A percentile compares a stretch with the other conserved stretches of the same genome.
Conservation (phyloP, 2,888 invertebrate species). For the Cheilosia pagana region DNA sequence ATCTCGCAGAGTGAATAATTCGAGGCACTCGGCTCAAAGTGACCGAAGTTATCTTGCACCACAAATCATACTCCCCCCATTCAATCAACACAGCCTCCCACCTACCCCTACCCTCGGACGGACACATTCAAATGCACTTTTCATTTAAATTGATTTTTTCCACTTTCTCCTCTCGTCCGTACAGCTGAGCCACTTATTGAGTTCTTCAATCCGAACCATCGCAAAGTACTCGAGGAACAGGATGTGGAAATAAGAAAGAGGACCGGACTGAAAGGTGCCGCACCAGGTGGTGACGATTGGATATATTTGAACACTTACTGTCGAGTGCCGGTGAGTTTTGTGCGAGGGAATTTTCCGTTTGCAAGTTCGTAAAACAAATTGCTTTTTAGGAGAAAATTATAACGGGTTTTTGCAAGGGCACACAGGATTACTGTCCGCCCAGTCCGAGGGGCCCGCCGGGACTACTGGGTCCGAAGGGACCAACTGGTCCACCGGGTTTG, state of each 20-base stretch:
- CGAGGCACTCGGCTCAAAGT: conserved; percentile 37
- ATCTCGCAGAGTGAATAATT: conserved; percentile 14
- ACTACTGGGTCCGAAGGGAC: conserved; percentile 87
- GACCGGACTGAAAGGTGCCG: conserved; percentile 87
- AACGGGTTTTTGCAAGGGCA: conserved; percentile 92
- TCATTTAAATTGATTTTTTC: conserved; percentile 55
- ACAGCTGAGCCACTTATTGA: conserved; percentile 87
- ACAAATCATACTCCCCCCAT: not conserved
- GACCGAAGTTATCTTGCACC: conserved; percentile 37
- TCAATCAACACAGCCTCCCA: not conserved
- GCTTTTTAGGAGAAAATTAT: conserved; percentile 89
- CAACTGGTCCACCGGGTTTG: conserved; percentile 82
- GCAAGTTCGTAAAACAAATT: conserved; percentile 8
- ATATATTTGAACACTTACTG: conserved; percentile 94
- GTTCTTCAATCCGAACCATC: conserved; percentile 89
- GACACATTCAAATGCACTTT: conserved; percentile 65
- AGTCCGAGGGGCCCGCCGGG: conserved; percentile 87
- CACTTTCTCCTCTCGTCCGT: not conserved
- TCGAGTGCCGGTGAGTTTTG: conserved; percentile 89
- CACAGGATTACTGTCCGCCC: conserved; percentile 91
- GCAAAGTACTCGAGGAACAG: conserved; percentile 87
- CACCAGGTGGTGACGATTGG: conserved; percentile 91
- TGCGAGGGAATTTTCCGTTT: not conserved
- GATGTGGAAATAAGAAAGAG: conserved; percentile 86
- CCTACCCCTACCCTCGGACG: too few relatives aligned